These are phyloP conservation scores for Schizaphis graminum DNA, from an alignment of 2,888 invertebrate genomes.

Conservation along the genomic window DNA sequence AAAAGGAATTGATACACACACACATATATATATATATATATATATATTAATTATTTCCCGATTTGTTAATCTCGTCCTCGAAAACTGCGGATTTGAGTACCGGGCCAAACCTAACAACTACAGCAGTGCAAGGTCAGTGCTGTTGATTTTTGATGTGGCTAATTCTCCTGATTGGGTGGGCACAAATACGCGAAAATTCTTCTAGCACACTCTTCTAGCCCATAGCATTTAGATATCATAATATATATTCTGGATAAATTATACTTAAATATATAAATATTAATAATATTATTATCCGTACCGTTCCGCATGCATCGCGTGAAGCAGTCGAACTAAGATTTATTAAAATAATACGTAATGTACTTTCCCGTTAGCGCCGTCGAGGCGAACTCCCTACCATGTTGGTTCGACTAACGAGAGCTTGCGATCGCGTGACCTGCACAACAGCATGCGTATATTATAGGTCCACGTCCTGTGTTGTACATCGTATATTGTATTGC, in stretches of 20 bases:
- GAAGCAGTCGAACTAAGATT: neutral
- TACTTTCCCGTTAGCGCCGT: neutral
- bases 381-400: neutral
- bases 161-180: neutral
- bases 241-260: neutral
- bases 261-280: no score
- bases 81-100: neutral
- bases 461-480: neutral
- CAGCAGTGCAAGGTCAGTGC: neutral
- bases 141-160: neutral
- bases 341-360: neutral
- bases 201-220: neutral
- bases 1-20: neutral
- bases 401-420: neutral
- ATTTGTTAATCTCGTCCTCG: neutral
- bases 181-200: neutral
- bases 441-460: neutral
- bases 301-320: neutral
- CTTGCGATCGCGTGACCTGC: neutral
- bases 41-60: neutral
- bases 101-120: neutral
- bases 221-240: neutral
- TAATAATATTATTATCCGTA: no score
- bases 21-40: no score
- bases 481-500: neutral